Percentiles rank a stretch among this genome's conserved stretches.
Evolutionary conservation across 2,797 vertebrate species (phyloP).

Genomic region (Falco novaeseelandiae): DNA sequence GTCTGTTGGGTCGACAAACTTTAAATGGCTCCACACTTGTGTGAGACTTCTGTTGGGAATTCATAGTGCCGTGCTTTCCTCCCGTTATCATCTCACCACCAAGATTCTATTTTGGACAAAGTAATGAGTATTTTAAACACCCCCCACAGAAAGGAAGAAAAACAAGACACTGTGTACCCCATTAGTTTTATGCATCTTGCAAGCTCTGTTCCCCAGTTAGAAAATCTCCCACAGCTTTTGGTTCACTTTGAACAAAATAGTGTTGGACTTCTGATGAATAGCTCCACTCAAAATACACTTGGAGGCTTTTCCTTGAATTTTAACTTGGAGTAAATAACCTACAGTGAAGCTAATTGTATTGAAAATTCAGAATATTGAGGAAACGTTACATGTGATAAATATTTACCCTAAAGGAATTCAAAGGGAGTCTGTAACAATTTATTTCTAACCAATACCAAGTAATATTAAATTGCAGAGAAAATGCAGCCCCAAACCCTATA

Average conservation of each 20-base stretch:
- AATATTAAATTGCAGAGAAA: constrained; percentile 62
- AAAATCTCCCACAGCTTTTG: constrained; percentile 62
- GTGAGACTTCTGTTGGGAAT: background rate
- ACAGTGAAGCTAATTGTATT: constrained; percentile 71
- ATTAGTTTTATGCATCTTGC: constrained; percentile 41
- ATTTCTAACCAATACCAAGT: constrained; percentile 63
- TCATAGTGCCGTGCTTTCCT: background rate
- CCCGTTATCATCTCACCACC: background rate
- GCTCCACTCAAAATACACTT: constrained; percentile 57
- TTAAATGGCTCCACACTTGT: background rate
- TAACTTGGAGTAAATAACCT: constrained; percentile 71
- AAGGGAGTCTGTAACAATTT: constrained; percentile 61
- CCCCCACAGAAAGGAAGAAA: constrained; percentile 26
- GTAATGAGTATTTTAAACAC: constrained; percentile 21
- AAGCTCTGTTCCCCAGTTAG: background rate
- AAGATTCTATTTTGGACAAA: background rate
- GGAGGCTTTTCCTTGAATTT: constrained; percentile 64
- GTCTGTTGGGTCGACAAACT: background rate
- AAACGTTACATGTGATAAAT: constrained; percentile 71
- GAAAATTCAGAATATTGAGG: constrained; percentile 70
- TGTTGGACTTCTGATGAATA: constrained; percentile 64
- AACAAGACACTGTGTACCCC: constrained; percentile 39
- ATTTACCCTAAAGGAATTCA: constrained; percentile 68
- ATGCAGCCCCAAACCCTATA: constrained; percentile 59
- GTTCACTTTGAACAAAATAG: constrained; percentile 59